Conservation (phyloP, 2,113 vertebrate genomes). For the Hemiscyllium ocellatum region DNA sequence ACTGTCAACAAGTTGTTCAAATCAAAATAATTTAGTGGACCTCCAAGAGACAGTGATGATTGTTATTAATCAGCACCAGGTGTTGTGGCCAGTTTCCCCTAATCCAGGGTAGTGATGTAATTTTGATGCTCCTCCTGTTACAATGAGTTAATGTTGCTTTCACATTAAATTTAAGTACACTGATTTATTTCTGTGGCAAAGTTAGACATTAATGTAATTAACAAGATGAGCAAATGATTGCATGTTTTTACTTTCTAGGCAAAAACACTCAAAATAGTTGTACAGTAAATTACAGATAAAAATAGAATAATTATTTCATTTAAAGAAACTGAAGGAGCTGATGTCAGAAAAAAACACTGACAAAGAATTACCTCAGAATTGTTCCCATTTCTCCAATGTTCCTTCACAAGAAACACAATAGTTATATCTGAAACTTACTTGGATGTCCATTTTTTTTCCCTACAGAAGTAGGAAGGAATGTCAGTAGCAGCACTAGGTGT, state of each 20-base stretch:
- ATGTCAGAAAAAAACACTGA: background rate
- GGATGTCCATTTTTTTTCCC: background rate
- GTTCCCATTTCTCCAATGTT: background rate
- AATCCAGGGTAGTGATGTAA: background rate
- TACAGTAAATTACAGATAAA: background rate
- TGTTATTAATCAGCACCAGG: background rate
- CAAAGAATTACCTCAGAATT: background rate
- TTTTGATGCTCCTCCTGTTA: background rate
- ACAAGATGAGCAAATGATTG: background rate
- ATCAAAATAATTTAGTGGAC: background rate
- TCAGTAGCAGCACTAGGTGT: too few species aligned
- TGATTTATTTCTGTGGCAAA: background rate
- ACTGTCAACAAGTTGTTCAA: background rate
- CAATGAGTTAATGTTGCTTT: background rate
- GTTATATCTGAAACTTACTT: background rate
- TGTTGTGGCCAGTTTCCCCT: background rate
- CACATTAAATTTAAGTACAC: background rate
- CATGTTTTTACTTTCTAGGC: background rate
- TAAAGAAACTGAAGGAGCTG: background rate
- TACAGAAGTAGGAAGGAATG: background rate
- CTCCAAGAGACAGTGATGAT: background rate
- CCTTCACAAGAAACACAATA: background rate
- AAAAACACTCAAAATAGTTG: background rate
- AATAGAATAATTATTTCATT: background rate
- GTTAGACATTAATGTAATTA: background rate